These are phyloP conservation scores for Naja naja DNA, from an alignment of 2,113 vertebrate genomes.

Conservation along the genomic window DNA sequence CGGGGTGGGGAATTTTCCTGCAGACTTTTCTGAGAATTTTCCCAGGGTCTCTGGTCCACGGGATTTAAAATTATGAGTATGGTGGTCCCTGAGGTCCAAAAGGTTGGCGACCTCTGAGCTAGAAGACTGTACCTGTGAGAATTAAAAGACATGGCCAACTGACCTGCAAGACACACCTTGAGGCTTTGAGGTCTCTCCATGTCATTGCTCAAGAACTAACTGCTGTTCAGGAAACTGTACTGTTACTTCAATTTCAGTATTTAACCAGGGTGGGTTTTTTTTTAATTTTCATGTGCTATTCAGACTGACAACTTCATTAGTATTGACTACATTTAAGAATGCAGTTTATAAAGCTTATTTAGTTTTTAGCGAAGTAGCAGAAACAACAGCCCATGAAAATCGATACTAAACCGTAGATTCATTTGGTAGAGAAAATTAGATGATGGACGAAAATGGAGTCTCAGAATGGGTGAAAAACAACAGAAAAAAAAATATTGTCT, in stretches of 20 bases:
- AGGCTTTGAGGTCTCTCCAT: neutral
- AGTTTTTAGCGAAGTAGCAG: constrained; percentile 26
- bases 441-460: constrained; percentile 3
- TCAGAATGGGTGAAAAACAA: constrained; percentile 13
- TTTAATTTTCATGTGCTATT: constrained; percentile 21
- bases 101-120: too few species aligned
- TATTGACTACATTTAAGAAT: constrained; percentile 37
- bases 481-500: neutral
- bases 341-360: neutral
- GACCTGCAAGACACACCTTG: neutral
- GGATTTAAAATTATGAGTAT: too few species aligned
- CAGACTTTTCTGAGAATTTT: too few species aligned
- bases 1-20: too few species aligned
- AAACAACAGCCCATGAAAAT: constrained; percentile 35
- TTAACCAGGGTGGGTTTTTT: neutral
- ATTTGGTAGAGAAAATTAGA: constrained; percentile 28
- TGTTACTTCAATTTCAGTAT: constrained; percentile 11
- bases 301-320: constrained; percentile 42
- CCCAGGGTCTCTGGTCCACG: too few species aligned
- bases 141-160: neutral
- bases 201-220: neutral
- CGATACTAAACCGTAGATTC: constrained; percentile 14
- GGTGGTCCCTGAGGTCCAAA: too few species aligned
- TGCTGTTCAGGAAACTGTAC: neutral
- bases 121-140: neutral